These are phyloP conservation scores for Lethocerus indicus DNA, from an alignment of 1,140 invertebrate species.

Conservation along the genomic window DNA sequence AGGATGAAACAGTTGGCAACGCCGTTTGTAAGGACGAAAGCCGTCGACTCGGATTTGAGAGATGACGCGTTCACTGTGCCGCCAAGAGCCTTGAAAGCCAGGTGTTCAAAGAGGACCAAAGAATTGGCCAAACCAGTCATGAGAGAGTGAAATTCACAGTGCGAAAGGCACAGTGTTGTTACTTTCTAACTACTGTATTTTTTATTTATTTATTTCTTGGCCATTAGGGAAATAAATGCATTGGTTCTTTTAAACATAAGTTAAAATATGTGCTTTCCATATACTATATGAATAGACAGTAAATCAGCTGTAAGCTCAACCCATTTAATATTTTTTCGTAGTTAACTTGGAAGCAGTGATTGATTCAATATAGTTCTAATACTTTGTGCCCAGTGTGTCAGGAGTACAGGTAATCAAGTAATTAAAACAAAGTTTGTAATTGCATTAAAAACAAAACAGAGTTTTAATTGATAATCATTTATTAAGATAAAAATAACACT, in stretches of 20 bases:
- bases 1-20: constrained; percentile 20
- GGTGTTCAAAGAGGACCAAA: constrained; percentile 19
- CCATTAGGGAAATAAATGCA: neutral
- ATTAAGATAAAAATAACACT: no score
- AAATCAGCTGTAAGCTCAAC: no score
- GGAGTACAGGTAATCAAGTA: no score
- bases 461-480: no score
- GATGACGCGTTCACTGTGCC: constrained; percentile 24
- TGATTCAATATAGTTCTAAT: no score
- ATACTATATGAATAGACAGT: neutral
- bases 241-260: neutral
- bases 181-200: neutral
- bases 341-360: no score
- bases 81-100: constrained; percentile 21
- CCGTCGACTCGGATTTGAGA: constrained; percentile 23
- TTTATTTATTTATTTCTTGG: neutral
- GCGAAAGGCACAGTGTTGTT: no score
- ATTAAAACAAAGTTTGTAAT: no score
- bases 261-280: neutral
- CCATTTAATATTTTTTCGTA: no score
- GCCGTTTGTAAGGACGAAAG: constrained; percentile 18
- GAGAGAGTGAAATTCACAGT: neutral
- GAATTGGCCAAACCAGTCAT: constrained; percentile 19
- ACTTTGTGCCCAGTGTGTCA: no score
- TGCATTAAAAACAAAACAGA: no score